A percentile compares a stretch with the other conserved stretches of the same genome.
Conservation (phyloP, 1,140 invertebrate species). For the Drosophila sulfurigaster region DNA sequence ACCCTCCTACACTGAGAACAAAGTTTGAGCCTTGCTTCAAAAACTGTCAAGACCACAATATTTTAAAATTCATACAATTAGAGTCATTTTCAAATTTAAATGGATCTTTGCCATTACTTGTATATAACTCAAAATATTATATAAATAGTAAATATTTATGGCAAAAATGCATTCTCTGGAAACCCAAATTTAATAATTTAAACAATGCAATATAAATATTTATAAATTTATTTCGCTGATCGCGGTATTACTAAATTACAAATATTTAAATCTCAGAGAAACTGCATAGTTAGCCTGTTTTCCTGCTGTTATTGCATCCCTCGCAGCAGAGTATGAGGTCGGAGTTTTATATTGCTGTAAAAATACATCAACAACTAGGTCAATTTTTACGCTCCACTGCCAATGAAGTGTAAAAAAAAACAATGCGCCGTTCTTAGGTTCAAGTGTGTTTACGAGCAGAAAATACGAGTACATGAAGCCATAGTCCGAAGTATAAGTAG, state of each 20-base stretch:
- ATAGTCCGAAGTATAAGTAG: conserved; percentile 9
- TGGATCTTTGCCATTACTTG: background rate
- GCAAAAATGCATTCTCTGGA: background rate
- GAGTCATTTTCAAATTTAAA: background rate
- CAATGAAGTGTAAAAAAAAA: conserved; percentile 60
- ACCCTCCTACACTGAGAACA: background rate
- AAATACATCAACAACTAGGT: conserved; percentile 73
- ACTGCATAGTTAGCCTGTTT: background rate
- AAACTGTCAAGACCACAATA: background rate
- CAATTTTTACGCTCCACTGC: conserved; percentile 76
- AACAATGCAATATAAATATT: too few species aligned
- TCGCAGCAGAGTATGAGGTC: background rate
- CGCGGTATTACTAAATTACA: too few species aligned
- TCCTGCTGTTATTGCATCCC: conserved; percentile 1
- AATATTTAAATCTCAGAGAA: background rate
- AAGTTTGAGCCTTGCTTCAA: background rate
- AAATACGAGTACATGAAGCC: conserved; percentile 25
- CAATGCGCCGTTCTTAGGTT: conserved; percentile 19
- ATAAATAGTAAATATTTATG: background rate
- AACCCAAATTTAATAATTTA: background rate
- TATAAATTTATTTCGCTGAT: too few species aligned
- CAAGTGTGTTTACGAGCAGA: conserved; percentile 6
- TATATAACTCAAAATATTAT: too few species aligned
- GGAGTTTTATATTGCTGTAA: conserved; percentile 41
- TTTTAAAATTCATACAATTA: background rate